Evolutionary conservation across 1,140 invertebrate genomes (phyloP).

Genomic region (Andricus grossulariae): DNA sequence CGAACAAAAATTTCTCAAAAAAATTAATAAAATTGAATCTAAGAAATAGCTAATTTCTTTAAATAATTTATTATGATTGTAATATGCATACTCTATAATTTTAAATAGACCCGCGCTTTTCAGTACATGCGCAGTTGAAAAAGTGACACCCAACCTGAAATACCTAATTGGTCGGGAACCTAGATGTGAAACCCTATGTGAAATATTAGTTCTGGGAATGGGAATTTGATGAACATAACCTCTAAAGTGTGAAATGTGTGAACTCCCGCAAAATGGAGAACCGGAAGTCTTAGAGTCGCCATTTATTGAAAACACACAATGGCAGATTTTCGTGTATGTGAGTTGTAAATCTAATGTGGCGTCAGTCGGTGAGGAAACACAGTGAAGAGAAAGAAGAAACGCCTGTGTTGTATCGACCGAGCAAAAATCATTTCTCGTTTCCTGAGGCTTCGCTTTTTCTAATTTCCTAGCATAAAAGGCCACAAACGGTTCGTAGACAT

Average conservation of each 20-base stretch:
- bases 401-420: conserved; percentile 24
- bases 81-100: too few species aligned
- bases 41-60: too few species aligned
- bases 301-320: not conserved
- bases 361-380: conserved; percentile 30
- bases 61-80: too few species aligned
- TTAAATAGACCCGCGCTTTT: too few species aligned
- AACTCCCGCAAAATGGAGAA: not conserved
- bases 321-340: not conserved
- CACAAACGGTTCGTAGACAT: not conserved
- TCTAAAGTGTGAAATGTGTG: not conserved
- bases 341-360: conserved; percentile 3
- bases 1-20: too few species aligned
- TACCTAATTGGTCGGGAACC: too few species aligned
- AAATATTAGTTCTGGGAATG: too few species aligned
- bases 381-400: conserved; percentile 18
- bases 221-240: too few species aligned
- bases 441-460: not conserved
- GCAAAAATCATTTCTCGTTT: not conserved
- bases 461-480: not conserved
- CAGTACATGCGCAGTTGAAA: too few species aligned
- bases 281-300: not conserved
- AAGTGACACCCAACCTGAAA: too few species aligned
- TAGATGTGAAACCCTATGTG: too few species aligned
- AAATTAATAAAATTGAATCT: too few species aligned